Base-by-base conservation (phyloP, 2,888 invertebrate species). In the Diarsia dahlii region DNA sequence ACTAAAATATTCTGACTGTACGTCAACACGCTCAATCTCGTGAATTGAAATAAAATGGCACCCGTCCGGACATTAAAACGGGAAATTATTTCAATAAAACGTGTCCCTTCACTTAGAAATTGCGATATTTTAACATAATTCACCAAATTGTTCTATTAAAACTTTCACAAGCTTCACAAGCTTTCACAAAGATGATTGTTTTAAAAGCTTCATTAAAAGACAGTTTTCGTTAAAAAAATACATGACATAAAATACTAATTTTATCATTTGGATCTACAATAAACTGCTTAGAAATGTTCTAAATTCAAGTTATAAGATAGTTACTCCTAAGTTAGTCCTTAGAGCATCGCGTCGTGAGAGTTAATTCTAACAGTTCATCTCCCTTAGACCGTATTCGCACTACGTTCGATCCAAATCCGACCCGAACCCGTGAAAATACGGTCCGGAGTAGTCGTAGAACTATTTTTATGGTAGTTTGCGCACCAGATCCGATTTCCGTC, bases 81-180 rank as follows among this genome's bases (percentile, higher is more conserved):
- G 69, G 6, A 58, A 63, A 71, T 64, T 64, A 62, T 63, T 78
- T 73, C n/a, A 78, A 71, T 78, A 78, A 81, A 77, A 77, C 28
- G 34, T 62, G 34, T 72, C 50, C n/a, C 28, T 6, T 54, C n/a
- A 48, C 39, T 71, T 28, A 10, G 8, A 50, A 54, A 63, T 46
- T 20, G n/a, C 13, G 15, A 69, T 65, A 79, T 68, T 74, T 52
- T n/a, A 78, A 28, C 39, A n/a, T 65, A 65, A 60, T 78, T 73
- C 34, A 68, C 50, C 6, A 58, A 78, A 64, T 52, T 64, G 15
- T 23, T 71, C 50, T 9, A 48, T 71, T 48, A 54, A 65, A 62
- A 62, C 18, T 71, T 78, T 6, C 56, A 46, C 56, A 15, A 52
- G 15, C 34, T 48, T 52, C 34, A 20, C 34, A 8, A 28, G n/a